Evolutionary conservation across 2,113 vertebrate genomes (phyloP).

Genomic region (Labeo rohita): DNA sequence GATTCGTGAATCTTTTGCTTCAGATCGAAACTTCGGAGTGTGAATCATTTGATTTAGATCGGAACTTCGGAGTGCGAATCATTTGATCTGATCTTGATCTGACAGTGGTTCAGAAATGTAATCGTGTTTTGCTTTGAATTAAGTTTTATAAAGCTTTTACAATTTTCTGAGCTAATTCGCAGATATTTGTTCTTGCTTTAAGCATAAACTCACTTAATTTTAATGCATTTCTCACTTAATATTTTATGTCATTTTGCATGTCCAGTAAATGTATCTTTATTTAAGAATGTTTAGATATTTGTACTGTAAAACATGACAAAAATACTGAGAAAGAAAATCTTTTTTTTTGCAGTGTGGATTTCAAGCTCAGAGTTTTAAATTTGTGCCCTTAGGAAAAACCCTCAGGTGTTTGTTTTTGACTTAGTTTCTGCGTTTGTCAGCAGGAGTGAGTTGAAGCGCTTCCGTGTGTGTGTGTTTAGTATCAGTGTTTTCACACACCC

Average conservation of each 20-base stretch:
- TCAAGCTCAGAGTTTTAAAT: background rate
- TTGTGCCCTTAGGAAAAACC: background rate
- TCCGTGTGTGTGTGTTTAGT: background rate
- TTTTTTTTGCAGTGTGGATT: background rate
- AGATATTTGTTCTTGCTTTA: background rate
- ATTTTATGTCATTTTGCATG: background rate
- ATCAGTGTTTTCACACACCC: slow-evolving; percentile 42
- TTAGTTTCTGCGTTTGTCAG: background rate
- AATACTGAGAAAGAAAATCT: background rate
- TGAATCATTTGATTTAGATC: no score
- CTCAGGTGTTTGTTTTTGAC: background rate
- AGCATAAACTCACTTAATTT: background rate
- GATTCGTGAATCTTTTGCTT: no score
- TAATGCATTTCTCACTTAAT: background rate
- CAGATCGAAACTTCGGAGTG: no score
- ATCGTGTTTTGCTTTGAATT: background rate
- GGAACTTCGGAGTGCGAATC: no score
- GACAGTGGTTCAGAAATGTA: background rate
- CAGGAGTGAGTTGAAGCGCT: background rate
- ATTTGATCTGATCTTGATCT: no score
- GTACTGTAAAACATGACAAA: background rate
- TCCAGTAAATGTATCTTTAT: background rate
- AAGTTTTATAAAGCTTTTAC: background rate
- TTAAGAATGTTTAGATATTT: background rate
- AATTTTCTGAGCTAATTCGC: no score